A percentile compares a stretch with the other conserved stretches of the same genome.
Conservation (phyloP, 2,888 invertebrate genomes). For the Drosophila glabriapex region DNA sequence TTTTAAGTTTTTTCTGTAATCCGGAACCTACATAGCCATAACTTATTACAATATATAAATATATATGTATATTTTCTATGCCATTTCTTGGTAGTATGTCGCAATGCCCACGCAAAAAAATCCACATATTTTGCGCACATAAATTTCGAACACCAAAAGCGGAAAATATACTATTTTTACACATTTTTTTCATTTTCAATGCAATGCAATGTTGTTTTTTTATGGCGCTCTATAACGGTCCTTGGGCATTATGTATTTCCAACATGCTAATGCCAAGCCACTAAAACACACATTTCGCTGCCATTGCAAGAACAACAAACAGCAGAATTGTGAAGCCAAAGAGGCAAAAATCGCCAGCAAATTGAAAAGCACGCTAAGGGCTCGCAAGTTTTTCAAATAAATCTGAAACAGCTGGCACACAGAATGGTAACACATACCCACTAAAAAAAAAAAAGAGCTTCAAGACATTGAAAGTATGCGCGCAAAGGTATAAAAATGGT, state of each 20-base stretch:
- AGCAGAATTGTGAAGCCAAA: constrained; percentile 30
- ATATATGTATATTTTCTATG: constrained; percentile 4
- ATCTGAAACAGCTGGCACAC: constrained; percentile 71
- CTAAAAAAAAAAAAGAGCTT: constrained; percentile 6
- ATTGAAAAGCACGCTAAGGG: constrained; percentile 65
- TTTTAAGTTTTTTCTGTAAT: constrained; percentile 13
- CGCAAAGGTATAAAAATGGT: constrained; percentile 47
- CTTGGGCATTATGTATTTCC: constrained; percentile 59
- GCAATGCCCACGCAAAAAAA: constrained; percentile 19
- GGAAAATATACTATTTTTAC: constrained; percentile 43
- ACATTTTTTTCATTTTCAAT: constrained; percentile 32
- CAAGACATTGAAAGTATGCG: constrained; percentile 53
- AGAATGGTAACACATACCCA: constrained; percentile 11
- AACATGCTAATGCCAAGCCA: constrained; percentile 76
- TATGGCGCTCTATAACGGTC: constrained; percentile 44
- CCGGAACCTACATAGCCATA: constrained; percentile 2
- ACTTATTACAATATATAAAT: constrained; percentile 18
- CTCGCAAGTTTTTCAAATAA: constrained; percentile 74
- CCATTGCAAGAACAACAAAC: constrained; percentile 23
- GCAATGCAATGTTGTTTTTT: constrained; percentile 59
- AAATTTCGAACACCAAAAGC: constrained; percentile 58
- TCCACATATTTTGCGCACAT: constrained; percentile 70
- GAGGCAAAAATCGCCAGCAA: constrained; percentile 64
- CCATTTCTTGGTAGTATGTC: constrained; percentile 25
- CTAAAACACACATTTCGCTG: constrained; percentile 74